Evolutionary conservation across 1,140 invertebrate species (phyloP), one percentile per base, ranked within the genome.

Genomic region (Drosophila leontia): DNA sequence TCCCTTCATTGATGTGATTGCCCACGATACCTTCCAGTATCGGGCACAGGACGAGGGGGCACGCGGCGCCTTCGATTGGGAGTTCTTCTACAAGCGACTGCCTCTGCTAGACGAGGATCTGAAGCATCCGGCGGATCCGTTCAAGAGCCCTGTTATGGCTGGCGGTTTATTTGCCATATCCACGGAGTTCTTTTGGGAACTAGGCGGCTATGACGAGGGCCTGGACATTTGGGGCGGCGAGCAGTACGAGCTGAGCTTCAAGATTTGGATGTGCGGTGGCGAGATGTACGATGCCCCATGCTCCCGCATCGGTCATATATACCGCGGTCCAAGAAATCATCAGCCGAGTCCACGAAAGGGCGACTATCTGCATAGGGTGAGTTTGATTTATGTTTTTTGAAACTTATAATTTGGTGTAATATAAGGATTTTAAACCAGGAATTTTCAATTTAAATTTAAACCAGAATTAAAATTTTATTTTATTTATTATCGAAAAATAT

Each of bases 141-240:
- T 99, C 88, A 96, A 95, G 95, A 96, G 95, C 91, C 98, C 98
- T 0, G 96, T 98, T 12, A 99, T 99, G 98, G 98, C 98, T 26
- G 98, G 98, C 15, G 98, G 98, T 0, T 92, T 99, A 17, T 98
- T 99, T 94, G 98, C 98, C 13, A 98, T 99, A 19, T 96, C 97
- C 69, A 92, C 95, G 2, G 95, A 97, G 72, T 99, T 97, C 88
- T 99, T 99, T 93, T 99, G 98, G 96, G 98, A 99, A 93, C 94
- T 99, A 57, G 98, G 98, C 15, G 97, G 98, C 6, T 99, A 99
- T 91, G 99, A 99, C 93, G 95, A 96, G 47, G 96, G 96, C 6
- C 95, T 99, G 87, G 98, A 97, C 82, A 97, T 96, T 93, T 99
- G 99, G 98, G 99, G 99, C 42, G 99, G 99, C 29, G 99, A 99